Base-by-base conservation (phyloP, 2,888 invertebrate genomes). In the Xanthostigma xanthostigma region DNA sequence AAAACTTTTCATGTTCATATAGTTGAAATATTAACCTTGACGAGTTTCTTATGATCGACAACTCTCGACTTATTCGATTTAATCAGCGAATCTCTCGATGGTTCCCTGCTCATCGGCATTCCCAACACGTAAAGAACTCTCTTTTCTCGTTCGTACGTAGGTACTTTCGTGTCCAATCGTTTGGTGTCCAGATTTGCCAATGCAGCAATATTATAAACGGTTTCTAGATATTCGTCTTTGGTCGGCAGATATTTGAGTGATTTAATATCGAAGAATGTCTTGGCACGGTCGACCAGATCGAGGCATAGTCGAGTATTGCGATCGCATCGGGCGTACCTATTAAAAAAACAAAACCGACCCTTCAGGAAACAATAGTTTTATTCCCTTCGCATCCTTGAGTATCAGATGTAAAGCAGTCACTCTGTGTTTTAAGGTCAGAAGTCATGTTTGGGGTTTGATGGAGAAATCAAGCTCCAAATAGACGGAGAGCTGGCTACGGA, bases 111-210 rank as follows among this genome's bases (percentile, higher is more conserved):
- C 8, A 62, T 35, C 4, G 59, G 59, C 41, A 62, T 48, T 4
- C 68, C 68, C 13, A 66, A 55, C 54, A 63, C 57, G 36, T 57
- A 55, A 38, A 56, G 59, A 45, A 66, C 62, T 45, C 66, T 54
- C 45, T 59, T 61, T 14, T 58, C 56, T 53, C 62, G 61, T 42
- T 62, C 60, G 52, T 52, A 55, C 38, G 53, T 53, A 11, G 43
- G 46, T 33, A 62, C 60, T 27, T 52, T 48, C 33, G 49, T 48
- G 47, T 64, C 62, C 11, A 72, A 54, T 48, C 71, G 60, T 14
- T 70, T 66, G 8, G 66, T 50, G 38, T 70, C 67, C 35, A 69
- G 62, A 54, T 70, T 68, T 0, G 63, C 64, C 52, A 61, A 62
- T 2, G 66, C 65, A 9, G 69, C 62, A 50, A 65, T 61, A n/a